Evolutionary conservation across 2,113 vertebrate species (phyloP).

Genomic region (Caracal caracal): DNA sequence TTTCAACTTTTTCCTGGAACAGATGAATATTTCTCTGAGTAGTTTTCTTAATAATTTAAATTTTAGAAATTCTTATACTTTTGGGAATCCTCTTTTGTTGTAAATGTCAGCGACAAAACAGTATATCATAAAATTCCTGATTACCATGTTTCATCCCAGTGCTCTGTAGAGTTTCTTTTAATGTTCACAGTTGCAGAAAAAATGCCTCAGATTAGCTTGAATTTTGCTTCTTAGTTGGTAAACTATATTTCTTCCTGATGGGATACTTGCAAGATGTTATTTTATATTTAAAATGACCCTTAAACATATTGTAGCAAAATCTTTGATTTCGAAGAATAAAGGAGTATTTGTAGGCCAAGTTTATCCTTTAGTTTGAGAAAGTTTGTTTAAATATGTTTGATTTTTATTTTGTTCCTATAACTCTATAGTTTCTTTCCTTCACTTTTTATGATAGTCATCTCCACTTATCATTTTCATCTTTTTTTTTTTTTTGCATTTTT

Average conservation of each 20-base stretch:
- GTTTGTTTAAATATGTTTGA: neutral
- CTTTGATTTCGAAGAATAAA: neutral
- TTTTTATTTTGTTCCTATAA: neutral
- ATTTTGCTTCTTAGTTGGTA: neutral
- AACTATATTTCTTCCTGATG: neutral
- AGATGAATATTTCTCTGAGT: neutral
- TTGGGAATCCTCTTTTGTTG: neutral
- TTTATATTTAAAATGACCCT: neutral
- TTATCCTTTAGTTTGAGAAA: neutral
- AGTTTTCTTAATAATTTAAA: neutral
- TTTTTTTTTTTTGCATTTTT: neutral
- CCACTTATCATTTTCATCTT: neutral
- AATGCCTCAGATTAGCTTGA: neutral
- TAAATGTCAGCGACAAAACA: neutral
- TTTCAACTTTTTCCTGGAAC: neutral
- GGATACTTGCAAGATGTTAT: neutral
- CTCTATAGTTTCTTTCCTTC: neutral
- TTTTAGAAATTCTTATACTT: neutral
- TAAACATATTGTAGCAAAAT: neutral
- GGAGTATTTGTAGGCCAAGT: neutral
- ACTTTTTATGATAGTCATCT: neutral
- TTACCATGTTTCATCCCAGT: neutral
- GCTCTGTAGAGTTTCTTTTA: neutral
- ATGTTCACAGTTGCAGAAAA: neutral
- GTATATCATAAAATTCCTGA: neutral